Conservation (phyloP, 92 coral and sea anemone genomes). For the Meandrina meandrites region DNA sequence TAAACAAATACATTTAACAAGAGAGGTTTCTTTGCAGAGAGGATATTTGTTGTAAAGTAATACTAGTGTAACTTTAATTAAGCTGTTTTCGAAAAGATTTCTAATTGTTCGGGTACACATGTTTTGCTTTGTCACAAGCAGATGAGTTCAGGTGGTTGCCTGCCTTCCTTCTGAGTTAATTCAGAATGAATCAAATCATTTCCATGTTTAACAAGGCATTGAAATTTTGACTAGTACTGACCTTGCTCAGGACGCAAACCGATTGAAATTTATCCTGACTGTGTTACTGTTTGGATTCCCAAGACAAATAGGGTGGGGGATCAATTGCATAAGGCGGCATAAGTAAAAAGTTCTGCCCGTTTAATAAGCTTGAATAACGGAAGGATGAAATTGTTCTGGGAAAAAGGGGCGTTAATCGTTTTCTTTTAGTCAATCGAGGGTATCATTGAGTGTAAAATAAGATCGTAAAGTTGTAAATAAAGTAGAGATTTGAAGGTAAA, state of each 20-base stretch:
- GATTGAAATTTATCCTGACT: neutral
- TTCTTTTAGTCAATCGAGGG: neutral
- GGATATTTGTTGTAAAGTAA: conserved; percentile 36
- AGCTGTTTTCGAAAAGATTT: conserved; percentile 7
- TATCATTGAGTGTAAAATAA: neutral
- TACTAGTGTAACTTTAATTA: conserved; percentile 40
- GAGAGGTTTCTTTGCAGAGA: conserved; percentile 23
- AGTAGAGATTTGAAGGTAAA: neutral
- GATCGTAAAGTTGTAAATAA: neutral
- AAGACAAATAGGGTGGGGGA: neutral
- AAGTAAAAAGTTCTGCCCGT: neutral
- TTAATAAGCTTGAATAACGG: neutral
- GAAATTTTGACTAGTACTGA: neutral
- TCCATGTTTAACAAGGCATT: neutral
- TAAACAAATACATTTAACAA: conserved; percentile 42
- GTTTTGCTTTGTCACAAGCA: conserved; percentile 18
- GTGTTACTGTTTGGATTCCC: neutral
- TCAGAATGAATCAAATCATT: neutral
- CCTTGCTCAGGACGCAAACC: neutral
- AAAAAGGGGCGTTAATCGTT: neutral
- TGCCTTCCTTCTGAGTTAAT: neutral
- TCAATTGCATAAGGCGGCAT: neutral
- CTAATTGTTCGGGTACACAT: conserved; percentile 34
- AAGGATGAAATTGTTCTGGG: neutral
- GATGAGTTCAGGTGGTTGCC: neutral